Percentiles rank a stretch among this genome's conserved stretches.
Evolutionary conservation across 2,797 vertebrate genomes (phyloP).

Genomic region (Ctenopoma kingsleyae): DNA sequence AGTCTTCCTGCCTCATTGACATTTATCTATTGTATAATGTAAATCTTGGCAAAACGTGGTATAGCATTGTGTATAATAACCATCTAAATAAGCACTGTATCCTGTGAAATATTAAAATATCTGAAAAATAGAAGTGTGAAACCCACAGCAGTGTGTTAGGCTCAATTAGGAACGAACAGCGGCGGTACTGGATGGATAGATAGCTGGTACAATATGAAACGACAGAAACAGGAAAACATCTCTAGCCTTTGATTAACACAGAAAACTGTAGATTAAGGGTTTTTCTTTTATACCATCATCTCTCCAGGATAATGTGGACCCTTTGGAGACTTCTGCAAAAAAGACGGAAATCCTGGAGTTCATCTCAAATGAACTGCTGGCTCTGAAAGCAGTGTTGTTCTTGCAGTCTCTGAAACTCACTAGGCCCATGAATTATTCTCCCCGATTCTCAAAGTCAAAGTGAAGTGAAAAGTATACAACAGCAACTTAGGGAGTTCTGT

Average conservation of each 20-base stretch:
- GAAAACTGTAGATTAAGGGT: conserved; percentile 65
- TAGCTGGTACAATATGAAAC: conserved; percentile 41
- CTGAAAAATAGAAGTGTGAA: conserved; percentile 32
- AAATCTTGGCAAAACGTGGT: not conserved
- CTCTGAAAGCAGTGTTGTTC: conserved; percentile 80
- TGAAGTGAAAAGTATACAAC: conserved; percentile 83
- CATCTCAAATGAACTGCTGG: conserved; percentile 76
- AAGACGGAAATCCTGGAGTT: conserved; percentile 68
- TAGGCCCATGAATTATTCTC: conserved; percentile 85
- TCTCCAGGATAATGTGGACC: conserved; percentile 65
- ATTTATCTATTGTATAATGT: conserved; percentile 1
- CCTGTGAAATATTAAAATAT: conserved; percentile 41
- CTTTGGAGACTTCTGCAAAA: conserved; percentile 64
- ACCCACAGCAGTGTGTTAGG: conserved; percentile 28
- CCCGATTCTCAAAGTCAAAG: conserved; percentile 85
- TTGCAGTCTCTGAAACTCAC: conserved; percentile 74
- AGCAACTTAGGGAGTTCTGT: conserved; percentile 65
- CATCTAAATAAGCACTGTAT: conserved; percentile 16
- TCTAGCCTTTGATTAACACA: conserved; percentile 65
- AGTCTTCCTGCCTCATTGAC: conserved; percentile 11
- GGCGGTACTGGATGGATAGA: conserved; percentile 33
- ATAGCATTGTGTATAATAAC: conserved; percentile 26
- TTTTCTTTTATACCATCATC: conserved; percentile 59
- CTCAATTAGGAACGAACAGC: conserved; percentile 51
- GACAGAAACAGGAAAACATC: conserved; percentile 63